Base-by-base conservation (phyloP, 2,888 invertebrate genomes). In the Troides aeacus region DNA sequence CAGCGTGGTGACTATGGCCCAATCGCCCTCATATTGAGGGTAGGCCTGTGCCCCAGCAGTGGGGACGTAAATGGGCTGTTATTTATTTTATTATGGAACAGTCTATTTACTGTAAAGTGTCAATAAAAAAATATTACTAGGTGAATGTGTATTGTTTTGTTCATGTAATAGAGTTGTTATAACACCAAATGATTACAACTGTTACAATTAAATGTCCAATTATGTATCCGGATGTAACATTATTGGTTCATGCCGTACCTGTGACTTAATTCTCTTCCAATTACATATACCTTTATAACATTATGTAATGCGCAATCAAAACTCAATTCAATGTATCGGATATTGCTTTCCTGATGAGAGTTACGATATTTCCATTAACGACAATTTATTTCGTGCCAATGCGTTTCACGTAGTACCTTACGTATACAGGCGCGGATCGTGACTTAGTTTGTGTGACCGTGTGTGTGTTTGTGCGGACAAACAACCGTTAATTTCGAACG, bases 401-500 rank as follows among this genome's bases (percentile, higher is more conserved):
- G 64, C 46, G 36, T 63, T 68, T 62, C 30, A 68, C 67, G 30
- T 62, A 24, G 67, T 7, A 18, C 56, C 18, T 39, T 10, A 7
- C 17, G 30, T 60, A 59, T 12, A 18, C 39, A 23, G n/a, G 21
- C 39, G 24, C 17, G 53, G 21, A 39, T 23, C 39, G 61, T 50
- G 50, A 8, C 39, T 18, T 42, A 23, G 62, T 62, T n/a, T 21
- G 57, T 21, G 21, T 57, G 57, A 5, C n/a, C n/a, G 21, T 5
- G 57, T 17, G 18, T 21, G 57, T 21, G 18, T 58, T 56, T 65
- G 63, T 66, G 62, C 23, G 50, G 50, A 72, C 75, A 72, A 73
- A 75, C 78, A 76, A 68, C 58, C 77, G 76, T 78, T 77, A 74
- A 77, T 79, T 78, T 79, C 79, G 79, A 79, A 76, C 74, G 72